Base-by-base conservation (phyloP, 1,140 invertebrate species). In the Drosophila bipectinata region DNA sequence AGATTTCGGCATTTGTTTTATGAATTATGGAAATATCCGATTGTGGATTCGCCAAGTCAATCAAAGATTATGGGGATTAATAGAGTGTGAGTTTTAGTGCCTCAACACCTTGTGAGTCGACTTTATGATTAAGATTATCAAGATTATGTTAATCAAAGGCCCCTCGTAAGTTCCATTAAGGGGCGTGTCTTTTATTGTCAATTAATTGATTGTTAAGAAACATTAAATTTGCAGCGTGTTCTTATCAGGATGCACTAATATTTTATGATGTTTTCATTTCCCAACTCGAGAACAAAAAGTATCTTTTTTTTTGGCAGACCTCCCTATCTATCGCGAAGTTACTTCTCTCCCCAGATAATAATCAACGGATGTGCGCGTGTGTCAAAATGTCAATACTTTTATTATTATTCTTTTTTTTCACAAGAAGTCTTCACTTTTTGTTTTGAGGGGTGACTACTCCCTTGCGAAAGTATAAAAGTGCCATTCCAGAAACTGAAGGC, bases 351-450 rank as follows among this genome's bases (percentile, higher is more conserved):
- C 34, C 30, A 45, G 75, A 84, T 84, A 73, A 69, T 72, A 79
- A 87, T 82, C 83, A 72, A 87, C 81, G 64, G 64, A 82, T 81
- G 78, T 51, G 77, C 44, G 56, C 69, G 82, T 41, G 53, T 85
- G 81, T 85, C 72, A 74, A 53, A 58, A 45, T 62, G 49, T 67
- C 72, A 62, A 72, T 72, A 68, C 56, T 60, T 56, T 79, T 61
- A 54, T 54, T 61, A 54, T 54, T 76, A 73, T 56, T 47, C 18
- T 34, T 54, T 58, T 58, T 63, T 71, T 53, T 53, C 56, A 10
- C 44, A 28, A 44, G n/a, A 44, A 48, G 4, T 37, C 44, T 37
- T 47, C 7, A 56, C 47, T 4, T 15, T 8, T 8, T 53, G 32
- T 59, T 61, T 67, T 66, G 9, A 30, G 44, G 41, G 34, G 14